Conservation (phyloP, 2,113 vertebrate species). For the Aspiorhynchus laticeps region DNA sequence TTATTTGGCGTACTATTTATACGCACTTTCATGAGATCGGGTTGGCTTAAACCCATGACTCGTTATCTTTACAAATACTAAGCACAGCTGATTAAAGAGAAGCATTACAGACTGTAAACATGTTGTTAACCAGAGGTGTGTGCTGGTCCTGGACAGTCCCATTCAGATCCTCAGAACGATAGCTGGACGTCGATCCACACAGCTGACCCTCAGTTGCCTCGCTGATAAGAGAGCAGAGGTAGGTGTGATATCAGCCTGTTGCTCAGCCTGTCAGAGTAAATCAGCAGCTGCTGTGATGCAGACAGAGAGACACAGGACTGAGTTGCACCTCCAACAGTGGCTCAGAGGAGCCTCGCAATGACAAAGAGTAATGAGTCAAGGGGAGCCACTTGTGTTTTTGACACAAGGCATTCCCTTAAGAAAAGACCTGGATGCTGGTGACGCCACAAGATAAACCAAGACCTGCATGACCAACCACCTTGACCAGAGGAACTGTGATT, state of each 20-base stretch:
- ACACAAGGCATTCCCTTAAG: not conserved
- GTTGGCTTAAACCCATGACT: not conserved
- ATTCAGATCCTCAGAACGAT: slow-evolving; percentile 12
- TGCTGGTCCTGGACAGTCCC: not conserved
- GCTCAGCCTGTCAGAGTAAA: slow-evolving; percentile 25
- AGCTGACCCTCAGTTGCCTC: not conserved
- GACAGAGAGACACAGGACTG: not conserved
- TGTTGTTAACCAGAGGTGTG: not conserved
- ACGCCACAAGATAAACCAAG: not conserved
- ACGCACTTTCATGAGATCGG: no score
- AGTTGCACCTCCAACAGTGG: not conserved
- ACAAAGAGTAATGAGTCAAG: slow-evolving; percentile 17
- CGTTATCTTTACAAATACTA: not conserved
- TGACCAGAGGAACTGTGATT: not conserved
- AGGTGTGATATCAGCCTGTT: not conserved
- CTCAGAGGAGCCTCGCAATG: not conserved
- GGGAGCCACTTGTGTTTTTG: not conserved
- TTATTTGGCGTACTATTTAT: no score
- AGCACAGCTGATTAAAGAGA: not conserved
- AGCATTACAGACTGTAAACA: not conserved
- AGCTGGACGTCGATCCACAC: not conserved
- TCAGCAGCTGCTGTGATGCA: not conserved
- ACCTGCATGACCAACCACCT: not conserved
- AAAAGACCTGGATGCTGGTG: not conserved
- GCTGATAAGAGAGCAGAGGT: slow-evolving; percentile 37